phyloP scores from a whole-genome alignment of 35 echinoderm and acorn worm species.

The Eucidaris tribuloides region DNA sequence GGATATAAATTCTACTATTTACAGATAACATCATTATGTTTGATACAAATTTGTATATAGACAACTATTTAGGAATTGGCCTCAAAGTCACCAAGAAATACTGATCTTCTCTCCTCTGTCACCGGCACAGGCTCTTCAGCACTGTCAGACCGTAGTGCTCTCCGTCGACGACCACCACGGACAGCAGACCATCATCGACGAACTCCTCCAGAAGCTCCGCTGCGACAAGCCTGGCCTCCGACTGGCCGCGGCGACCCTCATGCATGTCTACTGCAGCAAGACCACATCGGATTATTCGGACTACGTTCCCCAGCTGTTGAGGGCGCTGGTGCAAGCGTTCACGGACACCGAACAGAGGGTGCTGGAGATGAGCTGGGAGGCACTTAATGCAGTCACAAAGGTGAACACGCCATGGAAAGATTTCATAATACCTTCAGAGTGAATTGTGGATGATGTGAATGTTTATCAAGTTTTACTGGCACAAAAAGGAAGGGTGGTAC shows the following conservation, averaged over 20 bases:
- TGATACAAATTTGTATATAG: no score
- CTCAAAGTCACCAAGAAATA: no score
- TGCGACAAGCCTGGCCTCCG: conserved; percentile 57
- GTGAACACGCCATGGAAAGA: conserved; percentile 15
- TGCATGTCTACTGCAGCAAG: conserved; percentile 84
- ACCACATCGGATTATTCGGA: conserved; percentile 50
- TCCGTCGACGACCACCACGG: conserved; percentile 83
- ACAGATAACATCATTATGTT: no score
- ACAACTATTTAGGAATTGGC: no score
- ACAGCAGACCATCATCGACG: conserved; percentile 80
- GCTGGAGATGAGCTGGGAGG: conserved; percentile 75
- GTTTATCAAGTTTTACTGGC: no score
- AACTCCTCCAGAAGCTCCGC: conserved; percentile 67
- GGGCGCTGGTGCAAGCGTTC: conserved; percentile 70
- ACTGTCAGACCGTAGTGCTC: conserved; percentile 90
- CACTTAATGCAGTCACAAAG: conserved; percentile 91
- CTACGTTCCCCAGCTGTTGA: conserved; percentile 63
- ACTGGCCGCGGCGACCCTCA: conserved; percentile 67
- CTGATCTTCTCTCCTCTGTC: no score
- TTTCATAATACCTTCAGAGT: background rate
- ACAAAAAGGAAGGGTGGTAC: no score
- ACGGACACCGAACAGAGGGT: conserved; percentile 69
- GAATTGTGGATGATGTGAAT: background rate
- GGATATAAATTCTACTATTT: no score
- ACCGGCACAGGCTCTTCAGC: conserved; percentile 83